phyloP scores from a whole-genome alignment of 2,888 invertebrate species.

The Bugulina stolonifera region DNA sequence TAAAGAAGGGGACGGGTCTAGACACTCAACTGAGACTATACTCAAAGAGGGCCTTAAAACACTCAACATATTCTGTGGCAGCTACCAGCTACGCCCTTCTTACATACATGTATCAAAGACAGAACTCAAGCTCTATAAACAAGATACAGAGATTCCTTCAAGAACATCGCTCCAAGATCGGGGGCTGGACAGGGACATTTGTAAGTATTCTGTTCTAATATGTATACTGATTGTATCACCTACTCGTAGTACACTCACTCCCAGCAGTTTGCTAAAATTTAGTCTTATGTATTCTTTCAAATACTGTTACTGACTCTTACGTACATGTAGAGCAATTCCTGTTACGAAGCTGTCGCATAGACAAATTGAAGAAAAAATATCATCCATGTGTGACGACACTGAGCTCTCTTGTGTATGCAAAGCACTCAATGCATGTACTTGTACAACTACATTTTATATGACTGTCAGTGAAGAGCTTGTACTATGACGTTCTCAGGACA shows the following conservation, averaged over 20 bases:
- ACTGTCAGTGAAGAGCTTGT: background rate
- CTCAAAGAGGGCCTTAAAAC: background rate
- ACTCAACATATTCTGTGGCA: slow-evolving; percentile 75
- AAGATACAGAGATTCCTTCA: slow-evolving; percentile 11
- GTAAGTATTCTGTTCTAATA: too few species aligned
- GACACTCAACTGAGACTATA: background rate
- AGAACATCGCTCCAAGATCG: background rate
- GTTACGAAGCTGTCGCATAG: too few species aligned
- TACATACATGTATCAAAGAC: slow-evolving; percentile 60
- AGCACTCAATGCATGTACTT: too few species aligned
- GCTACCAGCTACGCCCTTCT: slow-evolving; percentile 85
- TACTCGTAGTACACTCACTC: too few species aligned
- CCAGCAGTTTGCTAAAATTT: too few species aligned
- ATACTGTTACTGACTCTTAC: too few species aligned
- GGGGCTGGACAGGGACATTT: background rate
- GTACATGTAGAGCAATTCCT: too few species aligned
- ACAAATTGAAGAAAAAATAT: too few species aligned
- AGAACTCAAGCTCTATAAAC: slow-evolving; percentile 30
- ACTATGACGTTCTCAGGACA: background rate
- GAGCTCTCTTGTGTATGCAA: too few species aligned
- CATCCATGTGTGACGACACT: too few species aligned
- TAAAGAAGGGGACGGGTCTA: background rate
- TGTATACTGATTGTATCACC: too few species aligned
- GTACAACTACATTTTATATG: background rate
- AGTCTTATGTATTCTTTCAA: too few species aligned